Base-by-base conservation (phyloP, 2,888 invertebrate species). In the Chrysomela aeneicollis region DNA sequence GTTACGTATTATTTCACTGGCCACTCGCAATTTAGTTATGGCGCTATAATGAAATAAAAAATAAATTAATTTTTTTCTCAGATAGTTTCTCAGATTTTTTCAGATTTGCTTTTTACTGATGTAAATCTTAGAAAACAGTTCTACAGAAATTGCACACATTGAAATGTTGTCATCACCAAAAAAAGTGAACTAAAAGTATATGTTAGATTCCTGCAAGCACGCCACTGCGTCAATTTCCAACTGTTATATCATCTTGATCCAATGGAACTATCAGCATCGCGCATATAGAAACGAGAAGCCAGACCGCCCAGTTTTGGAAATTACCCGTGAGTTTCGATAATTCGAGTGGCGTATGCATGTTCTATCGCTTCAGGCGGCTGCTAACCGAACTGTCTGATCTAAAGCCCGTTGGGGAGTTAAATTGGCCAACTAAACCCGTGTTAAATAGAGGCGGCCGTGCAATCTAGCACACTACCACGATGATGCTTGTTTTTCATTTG, bases 271-370 rank as follows among this genome's bases (percentile, higher is more conserved):
- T 64, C 54, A 54, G 46, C 42, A 61, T 64, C 62, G 70, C 64
- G 70, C 42, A n/a, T n/a, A 69, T 59, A 50, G 67, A 72, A 75
- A 71, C 68, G 76, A 74, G 76, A 76, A 61, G 68, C 66, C 59
- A 64, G 67, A 64, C 71, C 71, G 49, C 54, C 50, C 22, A 51
- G 57, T 65, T 65, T 74, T 73, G 64, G 71, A 72, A 73, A 76
- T 77, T 76, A 73, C 71, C 51, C 59, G 73, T 75, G 77, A 77
- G 76, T 77, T 78, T 74, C 78, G 77, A 79, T 80, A 80, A 80
- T 80, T 80, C 79, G 80, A 76, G 78, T 73, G n/a, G n/a, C n/a
- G 78, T 78, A 77, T 79, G 78, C 79, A 80, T 79, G 79, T 79
- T 80, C 78, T 79, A 79, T 77, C 76, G 79, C 79, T 76, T 74